Evolutionary conservation across 2,113 vertebrate species (phyloP).

Genomic region (Hyperopisus bebe): DNA sequence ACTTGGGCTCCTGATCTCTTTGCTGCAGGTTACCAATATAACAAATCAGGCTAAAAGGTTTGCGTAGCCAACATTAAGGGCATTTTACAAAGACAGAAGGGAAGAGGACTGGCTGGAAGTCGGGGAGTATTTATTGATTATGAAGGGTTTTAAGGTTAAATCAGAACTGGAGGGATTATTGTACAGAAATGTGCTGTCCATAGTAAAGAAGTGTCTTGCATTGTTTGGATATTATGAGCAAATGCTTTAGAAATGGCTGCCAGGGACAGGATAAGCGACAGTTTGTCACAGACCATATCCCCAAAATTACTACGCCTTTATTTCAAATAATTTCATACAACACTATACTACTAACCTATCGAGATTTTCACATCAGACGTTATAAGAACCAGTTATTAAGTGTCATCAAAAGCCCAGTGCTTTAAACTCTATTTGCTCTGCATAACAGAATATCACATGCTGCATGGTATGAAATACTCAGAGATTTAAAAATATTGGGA

Average conservation of each 20-base stretch:
- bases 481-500: not conserved
- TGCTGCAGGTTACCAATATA: not conserved
- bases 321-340: not conserved
- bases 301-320: not conserved
- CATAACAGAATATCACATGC: not conserved
- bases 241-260: not conserved
- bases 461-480: not conserved
- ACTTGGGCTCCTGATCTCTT: not conserved
- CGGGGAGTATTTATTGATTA: not conserved
- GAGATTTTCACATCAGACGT: not conserved
- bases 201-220: not conserved
- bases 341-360: not conserved
- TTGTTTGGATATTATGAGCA: not conserved
- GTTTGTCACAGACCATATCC: not conserved
- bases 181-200: not conserved
- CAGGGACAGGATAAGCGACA: not conserved
- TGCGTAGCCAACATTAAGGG: not conserved
- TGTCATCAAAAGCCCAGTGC: not conserved
- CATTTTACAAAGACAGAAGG: not conserved
- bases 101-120: not conserved
- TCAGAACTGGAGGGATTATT: not conserved
- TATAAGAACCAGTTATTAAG: not conserved
- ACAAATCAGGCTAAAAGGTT: slow-evolving; percentile 16
- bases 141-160: not conserved
- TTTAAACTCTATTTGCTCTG: not conserved